Evolutionary conservation across 2,888 invertebrate genomes (phyloP).

Genomic region (Brachynemurus nebulosus): DNA sequence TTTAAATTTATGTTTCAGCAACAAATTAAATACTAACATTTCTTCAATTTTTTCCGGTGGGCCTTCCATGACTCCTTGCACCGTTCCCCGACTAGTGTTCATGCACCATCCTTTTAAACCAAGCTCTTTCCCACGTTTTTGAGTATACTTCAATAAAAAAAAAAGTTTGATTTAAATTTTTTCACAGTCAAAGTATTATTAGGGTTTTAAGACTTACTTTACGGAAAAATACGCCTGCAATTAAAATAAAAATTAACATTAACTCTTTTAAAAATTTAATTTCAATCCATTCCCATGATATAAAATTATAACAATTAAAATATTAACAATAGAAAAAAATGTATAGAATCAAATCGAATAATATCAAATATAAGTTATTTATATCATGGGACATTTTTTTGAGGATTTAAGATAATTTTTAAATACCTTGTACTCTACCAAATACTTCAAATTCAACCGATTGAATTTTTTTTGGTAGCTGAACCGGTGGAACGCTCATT

Average conservation of each 20-base stretch:
- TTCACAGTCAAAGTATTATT: slow-evolving; percentile 8
- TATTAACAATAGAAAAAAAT: no score
- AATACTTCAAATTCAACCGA: slow-evolving; percentile 43
- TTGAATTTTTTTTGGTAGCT: not conserved
- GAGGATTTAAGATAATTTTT: no score
- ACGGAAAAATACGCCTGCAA: slow-evolving; percentile 34
- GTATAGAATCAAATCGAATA: no score
- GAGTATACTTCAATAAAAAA: slow-evolving; percentile 44
- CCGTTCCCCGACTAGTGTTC: slow-evolving; percentile 53
- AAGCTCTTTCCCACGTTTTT: slow-evolving; percentile 45
- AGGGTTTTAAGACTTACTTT: no score
- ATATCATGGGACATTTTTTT: no score
- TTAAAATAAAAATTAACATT: no score
- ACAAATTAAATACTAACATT: slow-evolving; percentile 39
- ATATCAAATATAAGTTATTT: no score
- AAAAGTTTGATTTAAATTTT: no score
- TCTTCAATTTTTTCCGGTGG: slow-evolving; percentile 38
- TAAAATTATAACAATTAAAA: no score
- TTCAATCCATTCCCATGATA: no score
- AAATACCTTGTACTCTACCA: slow-evolving; percentile 45
- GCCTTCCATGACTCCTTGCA: slow-evolving; percentile 53
- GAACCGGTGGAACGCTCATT: no score
- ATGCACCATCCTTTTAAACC: slow-evolving; percentile 58
- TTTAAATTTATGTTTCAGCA: no score
- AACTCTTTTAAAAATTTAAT: not conserved